Evolutionary conservation across 2,113 vertebrate species (phyloP).

Genomic region (Tachysurus fulvidraco): DNA sequence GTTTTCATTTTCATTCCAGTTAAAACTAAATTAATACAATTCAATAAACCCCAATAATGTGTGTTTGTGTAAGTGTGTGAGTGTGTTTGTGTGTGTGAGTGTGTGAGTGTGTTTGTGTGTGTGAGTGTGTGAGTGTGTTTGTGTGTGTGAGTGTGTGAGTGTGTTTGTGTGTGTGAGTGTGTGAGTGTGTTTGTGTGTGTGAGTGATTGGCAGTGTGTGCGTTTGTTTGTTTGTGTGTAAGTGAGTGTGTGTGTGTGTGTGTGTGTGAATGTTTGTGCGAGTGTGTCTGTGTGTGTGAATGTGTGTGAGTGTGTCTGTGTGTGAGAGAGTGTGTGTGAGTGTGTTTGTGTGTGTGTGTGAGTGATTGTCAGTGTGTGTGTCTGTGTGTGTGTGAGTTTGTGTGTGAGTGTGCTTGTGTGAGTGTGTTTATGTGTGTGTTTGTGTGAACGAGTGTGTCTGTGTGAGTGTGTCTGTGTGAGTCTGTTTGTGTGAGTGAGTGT

Average conservation of each 20-base stretch:
- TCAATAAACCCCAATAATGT: background rate
- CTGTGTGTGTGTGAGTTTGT: background rate
- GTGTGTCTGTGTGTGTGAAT: background rate
- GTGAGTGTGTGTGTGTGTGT: too few species aligned
- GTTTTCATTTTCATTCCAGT: background rate
- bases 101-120: background rate
- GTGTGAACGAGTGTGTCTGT: background rate
- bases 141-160: too few species aligned
- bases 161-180: too few species aligned
- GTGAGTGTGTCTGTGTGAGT: too few species aligned
- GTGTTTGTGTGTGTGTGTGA: background rate
- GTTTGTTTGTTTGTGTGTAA: background rate
- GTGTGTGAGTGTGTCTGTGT: background rate
- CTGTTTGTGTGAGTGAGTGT: too few species aligned
- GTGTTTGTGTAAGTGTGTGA: background rate
- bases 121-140: too few species aligned
- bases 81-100: background rate
- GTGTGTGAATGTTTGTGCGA: accelerated
- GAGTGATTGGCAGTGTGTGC: too few species aligned
- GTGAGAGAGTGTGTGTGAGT: background rate
- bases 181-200: too few species aligned
- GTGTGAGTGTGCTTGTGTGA: background rate
- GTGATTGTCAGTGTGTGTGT: background rate
- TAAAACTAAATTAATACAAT: background rate
- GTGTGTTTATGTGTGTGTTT: background rate